Percentiles rank a stretch among this genome's conserved stretches.
Conservation (phyloP, 2,797 vertebrate species). For the Clarias laeviceps region DNA sequence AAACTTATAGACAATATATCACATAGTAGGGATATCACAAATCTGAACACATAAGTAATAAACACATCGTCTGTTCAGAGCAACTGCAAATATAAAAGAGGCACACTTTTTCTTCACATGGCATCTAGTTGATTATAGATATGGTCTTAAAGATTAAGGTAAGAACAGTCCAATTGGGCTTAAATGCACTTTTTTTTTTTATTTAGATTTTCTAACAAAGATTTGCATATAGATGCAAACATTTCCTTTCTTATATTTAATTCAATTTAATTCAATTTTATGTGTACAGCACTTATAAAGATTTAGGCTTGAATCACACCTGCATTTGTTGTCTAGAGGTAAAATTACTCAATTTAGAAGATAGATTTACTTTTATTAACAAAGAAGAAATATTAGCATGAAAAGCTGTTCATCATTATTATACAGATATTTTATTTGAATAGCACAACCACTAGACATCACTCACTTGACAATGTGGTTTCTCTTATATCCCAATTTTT, state of each 20-base stretch:
- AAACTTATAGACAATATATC: not conserved
- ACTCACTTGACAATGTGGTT: not conserved
- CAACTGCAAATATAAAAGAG: not conserved
- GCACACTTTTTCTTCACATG: not conserved
- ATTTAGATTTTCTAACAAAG: not conserved
- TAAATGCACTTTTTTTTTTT: not conserved
- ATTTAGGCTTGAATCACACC: not conserved
- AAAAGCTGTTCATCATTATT: not conserved
- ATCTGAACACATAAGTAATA: not conserved
- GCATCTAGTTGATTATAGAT: not conserved
- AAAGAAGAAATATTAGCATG: not conserved
- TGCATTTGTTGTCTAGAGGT: not conserved
- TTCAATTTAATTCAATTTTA: too few relatives aligned
- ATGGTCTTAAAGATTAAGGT: too few relatives aligned
- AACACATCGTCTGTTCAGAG: not conserved
- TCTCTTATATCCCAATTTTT: not conserved
- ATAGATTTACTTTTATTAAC: not conserved
- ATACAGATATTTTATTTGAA: not conserved
- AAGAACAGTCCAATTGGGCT: not conserved
- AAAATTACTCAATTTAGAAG: not conserved
- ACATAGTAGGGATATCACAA: not conserved
- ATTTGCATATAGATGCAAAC: not conserved
- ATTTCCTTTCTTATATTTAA: not conserved
- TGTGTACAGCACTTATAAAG: not conserved
- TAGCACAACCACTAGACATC: not conserved